These are phyloP conservation scores for Erythrocebus patas DNA, from an alignment of 2,113 vertebrate genomes.

Conservation along the genomic window DNA sequence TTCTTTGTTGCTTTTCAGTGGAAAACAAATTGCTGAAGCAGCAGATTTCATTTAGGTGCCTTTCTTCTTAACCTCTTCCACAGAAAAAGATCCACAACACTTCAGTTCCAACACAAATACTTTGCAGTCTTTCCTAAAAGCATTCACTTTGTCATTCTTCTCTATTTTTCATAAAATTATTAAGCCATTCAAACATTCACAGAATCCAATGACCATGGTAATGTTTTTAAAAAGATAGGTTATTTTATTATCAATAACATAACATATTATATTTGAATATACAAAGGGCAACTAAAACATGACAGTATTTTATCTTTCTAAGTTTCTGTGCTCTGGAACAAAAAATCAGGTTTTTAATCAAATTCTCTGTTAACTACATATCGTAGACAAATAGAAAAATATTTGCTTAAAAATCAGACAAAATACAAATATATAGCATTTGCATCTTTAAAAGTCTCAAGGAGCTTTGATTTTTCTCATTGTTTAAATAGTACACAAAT, in stretches of 20 bases:
- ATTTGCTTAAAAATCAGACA: constrained; percentile 44
- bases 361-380: background rate
- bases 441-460: background rate
- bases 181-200: background rate
- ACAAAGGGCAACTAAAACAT: background rate
- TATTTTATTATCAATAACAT: constrained; percentile 9
- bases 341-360: background rate
- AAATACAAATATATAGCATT: background rate
- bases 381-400: constrained; percentile 39
- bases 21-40: background rate
- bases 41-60: background rate
- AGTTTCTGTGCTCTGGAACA: background rate
- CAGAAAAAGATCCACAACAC: background rate
- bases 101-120: background rate
- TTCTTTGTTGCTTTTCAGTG: background rate
- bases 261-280: background rate
- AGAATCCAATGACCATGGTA: background rate
- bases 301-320: background rate
- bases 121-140: background rate
- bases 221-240: background rate
- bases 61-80: background rate
- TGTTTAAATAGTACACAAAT: background rate
- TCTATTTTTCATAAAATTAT: background rate
- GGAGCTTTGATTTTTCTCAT: background rate
- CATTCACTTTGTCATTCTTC: background rate